These are phyloP conservation scores for Hippocampus kuda DNA, from an alignment of 2,797 vertebrate genomes.

Conservation along the genomic window DNA sequence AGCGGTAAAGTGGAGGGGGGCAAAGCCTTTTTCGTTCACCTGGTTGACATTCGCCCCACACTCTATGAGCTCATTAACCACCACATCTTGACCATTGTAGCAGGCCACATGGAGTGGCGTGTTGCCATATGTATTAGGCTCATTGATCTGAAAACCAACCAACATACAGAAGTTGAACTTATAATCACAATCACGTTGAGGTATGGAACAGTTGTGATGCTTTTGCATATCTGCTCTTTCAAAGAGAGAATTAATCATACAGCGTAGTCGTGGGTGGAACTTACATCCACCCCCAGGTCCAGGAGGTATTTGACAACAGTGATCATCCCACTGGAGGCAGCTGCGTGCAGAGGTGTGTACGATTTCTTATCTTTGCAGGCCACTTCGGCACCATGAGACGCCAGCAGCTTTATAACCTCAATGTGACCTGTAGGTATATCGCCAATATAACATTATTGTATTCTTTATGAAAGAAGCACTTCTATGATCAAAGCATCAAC, in stretches of 20 bases:
- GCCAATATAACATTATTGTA: neutral
- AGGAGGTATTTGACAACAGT: constrained; percentile 93
- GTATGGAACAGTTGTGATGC: neutral
- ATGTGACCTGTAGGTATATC: constrained; percentile 75
- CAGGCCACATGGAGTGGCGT: constrained; percentile 94
- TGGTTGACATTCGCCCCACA: constrained; percentile 93
- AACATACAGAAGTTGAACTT: neutral
- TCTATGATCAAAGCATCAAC: neutral
- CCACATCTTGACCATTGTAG: constrained; percentile 96
- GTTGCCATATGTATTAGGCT: constrained; percentile 93
- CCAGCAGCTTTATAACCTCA: constrained; percentile 92
- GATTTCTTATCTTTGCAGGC: constrained; percentile 97
- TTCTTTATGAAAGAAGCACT: neutral
- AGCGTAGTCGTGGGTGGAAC: constrained; percentile 38
- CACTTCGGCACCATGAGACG: constrained; percentile 89
- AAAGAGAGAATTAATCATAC: constrained; percentile 6
- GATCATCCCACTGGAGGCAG: constrained; percentile 96
- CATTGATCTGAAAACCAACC: constrained; percentile 77
- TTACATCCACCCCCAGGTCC: constrained; percentile 92
- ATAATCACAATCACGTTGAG: neutral
- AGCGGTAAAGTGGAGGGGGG: constrained; percentile 92
- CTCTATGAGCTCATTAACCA: constrained; percentile 95
- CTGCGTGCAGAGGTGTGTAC: constrained; percentile 91
- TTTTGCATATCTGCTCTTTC: constrained; percentile 3
- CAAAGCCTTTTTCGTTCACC: constrained; percentile 90